Evolutionary conservation across 2,797 vertebrate genomes (phyloP), one percentile per base, ranked within the genome.

Genomic region (Ciconia nigra): DNA sequence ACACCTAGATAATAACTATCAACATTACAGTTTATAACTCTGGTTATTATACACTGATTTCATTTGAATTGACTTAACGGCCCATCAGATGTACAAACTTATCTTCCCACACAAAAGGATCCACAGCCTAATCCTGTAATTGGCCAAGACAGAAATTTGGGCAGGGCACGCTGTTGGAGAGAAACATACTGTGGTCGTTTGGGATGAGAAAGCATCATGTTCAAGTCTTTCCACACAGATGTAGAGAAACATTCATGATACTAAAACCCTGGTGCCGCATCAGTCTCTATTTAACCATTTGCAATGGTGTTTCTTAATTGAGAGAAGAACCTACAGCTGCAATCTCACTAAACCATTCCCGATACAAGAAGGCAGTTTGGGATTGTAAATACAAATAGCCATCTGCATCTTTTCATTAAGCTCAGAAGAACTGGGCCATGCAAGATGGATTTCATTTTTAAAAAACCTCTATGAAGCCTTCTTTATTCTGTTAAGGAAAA

Each of bases 131-230:
- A 69, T 9, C 70, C 54, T 7, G 24, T 2, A 0, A 58, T 5
- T 0, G 1, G 58, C 61, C 15, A 5, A 28, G 58, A 31, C 44
- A 83, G 66, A 22, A 21, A 26, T 6, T 7, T 37, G 58, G 77
- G 78, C 65, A 61, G 88, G n/a, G 63, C 3, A 7, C 1, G 25
- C 21, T 55, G 46, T 2, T 28, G 2, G 49, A 29, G 49, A 62
- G 31, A 21, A 58, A 58, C 29, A 11, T 2, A 2, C 17, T 22
- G 59, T 3, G 22, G 49, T 20, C 4, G 5, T 0, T 7, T 5
- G 52, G 70, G 33, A 20, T 20, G 16, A 59, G 52, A 37, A 58
- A 39, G 22, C 39, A 51, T 29, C 15, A 0, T 2, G 3, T 17
- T 47, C 79, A 49, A 74, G 24, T 28, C 37, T n/a, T 71, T 25